A percentile compares a stretch with the other conserved stretches of the same genome.
These are phyloP conservation scores for Acyrthosiphon pisum DNA, from an alignment of 1,140 invertebrate genomes.

Conservation along the genomic window DNA sequence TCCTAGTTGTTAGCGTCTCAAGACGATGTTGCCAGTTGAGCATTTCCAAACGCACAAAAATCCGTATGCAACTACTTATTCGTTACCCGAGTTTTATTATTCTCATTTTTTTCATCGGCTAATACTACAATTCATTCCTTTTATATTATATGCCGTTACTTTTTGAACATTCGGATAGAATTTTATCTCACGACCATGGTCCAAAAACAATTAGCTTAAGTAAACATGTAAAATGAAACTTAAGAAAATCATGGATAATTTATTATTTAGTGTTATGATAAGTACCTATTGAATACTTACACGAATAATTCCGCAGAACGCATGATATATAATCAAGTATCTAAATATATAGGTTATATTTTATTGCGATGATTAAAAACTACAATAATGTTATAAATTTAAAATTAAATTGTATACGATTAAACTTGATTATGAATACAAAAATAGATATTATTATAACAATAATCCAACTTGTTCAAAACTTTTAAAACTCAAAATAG, in stretches of 20 bases:
- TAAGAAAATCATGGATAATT: background rate
- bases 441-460: background rate
- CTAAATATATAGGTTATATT: background rate
- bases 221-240: background rate
- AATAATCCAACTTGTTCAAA: background rate
- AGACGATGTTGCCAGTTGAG: constrained; percentile 44
- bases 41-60: constrained; percentile 29
- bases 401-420: too few species aligned
- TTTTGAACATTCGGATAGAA: background rate
- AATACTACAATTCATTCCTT: background rate
- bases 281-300: background rate
- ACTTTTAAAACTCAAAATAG: background rate
- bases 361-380: background rate
- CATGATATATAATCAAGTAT: background rate
- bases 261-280: background rate
- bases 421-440: background rate
- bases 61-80: constrained; percentile 22
- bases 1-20: constrained; percentile 38
- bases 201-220: background rate
- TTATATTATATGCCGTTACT: background rate
- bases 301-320: background rate
- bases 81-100: constrained; percentile 7
- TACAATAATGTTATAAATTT: too few species aligned
- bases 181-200: background rate
- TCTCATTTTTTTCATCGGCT: background rate